Conservation (phyloP, 2,113 vertebrate species). For the Oriolus oriolus region DNA sequence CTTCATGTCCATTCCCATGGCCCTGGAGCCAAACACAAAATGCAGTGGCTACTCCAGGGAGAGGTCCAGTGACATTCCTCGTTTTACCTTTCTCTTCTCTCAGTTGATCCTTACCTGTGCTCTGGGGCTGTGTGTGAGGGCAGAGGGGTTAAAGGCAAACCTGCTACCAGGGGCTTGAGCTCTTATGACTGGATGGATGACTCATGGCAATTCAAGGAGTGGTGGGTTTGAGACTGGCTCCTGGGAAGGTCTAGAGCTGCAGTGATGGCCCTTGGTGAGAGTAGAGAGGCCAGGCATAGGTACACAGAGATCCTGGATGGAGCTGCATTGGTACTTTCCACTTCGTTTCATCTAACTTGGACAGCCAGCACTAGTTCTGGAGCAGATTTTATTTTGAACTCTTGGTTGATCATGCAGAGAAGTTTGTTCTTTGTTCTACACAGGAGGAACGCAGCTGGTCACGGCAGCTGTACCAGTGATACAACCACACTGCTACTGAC, state of each 20-base stretch:
- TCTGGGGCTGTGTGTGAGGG: not conserved
- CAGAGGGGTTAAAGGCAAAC: not conserved
- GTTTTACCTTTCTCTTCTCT: not conserved
- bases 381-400: not conserved
- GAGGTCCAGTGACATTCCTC: not conserved
- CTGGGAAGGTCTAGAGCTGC: not conserved
- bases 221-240: not conserved
- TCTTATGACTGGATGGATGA: fast-evolving
- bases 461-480: not conserved
- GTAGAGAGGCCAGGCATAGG: not conserved
- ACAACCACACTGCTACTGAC: not conserved
- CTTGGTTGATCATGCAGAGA: not conserved
- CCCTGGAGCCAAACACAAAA: not conserved
- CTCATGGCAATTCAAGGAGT: not conserved
- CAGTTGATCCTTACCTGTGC: not conserved
- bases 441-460: not conserved
- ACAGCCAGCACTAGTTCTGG: not conserved
- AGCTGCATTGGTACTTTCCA: not conserved
- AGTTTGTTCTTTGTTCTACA: not conserved
- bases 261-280: not conserved
- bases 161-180: not conserved
- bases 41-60: not conserved
- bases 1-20: not conserved
- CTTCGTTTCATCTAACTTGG: not conserved
- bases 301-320: not conserved